phyloP scores from a whole-genome alignment of 2,797 vertebrate species.

The Psittacula derbiana region DNA sequence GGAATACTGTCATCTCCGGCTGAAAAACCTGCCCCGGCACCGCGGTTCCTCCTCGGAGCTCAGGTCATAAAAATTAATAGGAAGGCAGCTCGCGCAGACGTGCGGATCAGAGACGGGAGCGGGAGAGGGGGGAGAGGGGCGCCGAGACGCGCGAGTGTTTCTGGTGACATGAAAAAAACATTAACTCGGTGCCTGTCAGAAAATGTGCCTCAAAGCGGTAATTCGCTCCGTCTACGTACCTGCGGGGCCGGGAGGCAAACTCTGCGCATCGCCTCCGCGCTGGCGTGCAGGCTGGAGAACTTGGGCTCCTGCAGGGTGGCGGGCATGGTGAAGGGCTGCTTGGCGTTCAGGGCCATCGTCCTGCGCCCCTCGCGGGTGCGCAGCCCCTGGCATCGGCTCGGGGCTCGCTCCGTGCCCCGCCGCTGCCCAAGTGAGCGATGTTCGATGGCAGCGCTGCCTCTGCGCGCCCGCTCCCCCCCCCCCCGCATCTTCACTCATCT shows the following conservation, averaged over 20 bases:
- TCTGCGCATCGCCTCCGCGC: constrained; percentile 92
- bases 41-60: constrained; percentile 88
- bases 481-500: constrained; percentile 82
- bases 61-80: constrained; percentile 98
- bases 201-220: constrained; percentile 77
- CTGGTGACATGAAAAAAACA: constrained; percentile 84
- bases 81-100: constrained; percentile 86
- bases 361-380: constrained; percentile 78
- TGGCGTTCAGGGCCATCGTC: constrained; percentile 95
- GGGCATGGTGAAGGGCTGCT: constrained; percentile 93
- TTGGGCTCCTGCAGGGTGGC: constrained; percentile 89
- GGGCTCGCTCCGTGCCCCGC: constrained; percentile 72
- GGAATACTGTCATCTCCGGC: constrained; percentile 93
- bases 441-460: constrained; percentile 80
- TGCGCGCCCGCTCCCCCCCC: constrained; percentile 38
- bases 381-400: constrained; percentile 75
- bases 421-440: constrained; percentile 81
- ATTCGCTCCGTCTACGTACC: constrained; percentile 85
- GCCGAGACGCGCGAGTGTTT: constrained; percentile 76
- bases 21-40: constrained; percentile 88
- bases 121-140: constrained; percentile 63
- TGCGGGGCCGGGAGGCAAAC: constrained; percentile 92
- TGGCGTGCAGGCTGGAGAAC: constrained; percentile 85
- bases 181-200: constrained; percentile 78
- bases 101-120: constrained; percentile 75